A percentile compares a stretch with the other conserved stretches of the same genome.
Conservation (phyloP, 2,888 invertebrate genomes). For the Magallana nippona region DNA sequence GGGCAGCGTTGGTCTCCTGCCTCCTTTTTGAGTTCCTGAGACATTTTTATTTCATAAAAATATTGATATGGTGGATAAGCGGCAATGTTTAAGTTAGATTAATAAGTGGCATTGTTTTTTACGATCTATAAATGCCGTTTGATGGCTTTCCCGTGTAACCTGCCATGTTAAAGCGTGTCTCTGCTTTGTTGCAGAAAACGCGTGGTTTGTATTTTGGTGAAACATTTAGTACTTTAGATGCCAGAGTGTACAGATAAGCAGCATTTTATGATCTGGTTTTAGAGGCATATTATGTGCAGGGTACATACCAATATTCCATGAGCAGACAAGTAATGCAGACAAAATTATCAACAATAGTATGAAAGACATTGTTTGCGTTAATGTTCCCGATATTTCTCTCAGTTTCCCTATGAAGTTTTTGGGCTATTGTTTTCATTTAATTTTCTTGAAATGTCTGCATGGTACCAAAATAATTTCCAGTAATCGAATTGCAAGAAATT, state of each 20-base stretch:
- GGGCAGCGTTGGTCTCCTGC: neutral
- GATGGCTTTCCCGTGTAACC: conserved; percentile 13
- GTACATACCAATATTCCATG: neutral
- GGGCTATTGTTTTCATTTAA: conserved; percentile 31
- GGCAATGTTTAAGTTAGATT: neutral
- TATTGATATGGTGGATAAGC: conserved; percentile 9
- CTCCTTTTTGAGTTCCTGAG: conserved; percentile 16
- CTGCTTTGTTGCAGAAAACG: neutral
- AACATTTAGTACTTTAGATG: conserved; percentile 17
- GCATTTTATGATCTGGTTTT: conserved; percentile 18
- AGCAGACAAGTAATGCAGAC: neutral
- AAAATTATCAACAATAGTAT: neutral
- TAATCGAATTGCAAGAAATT: conserved; percentile 30
- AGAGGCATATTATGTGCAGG: neutral
- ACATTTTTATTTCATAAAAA: conserved; percentile 32
- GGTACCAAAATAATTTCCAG: conserved; percentile 22
- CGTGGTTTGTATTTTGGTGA: neutral
- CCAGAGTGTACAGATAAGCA: conserved; percentile 20
- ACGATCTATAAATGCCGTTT: conserved; percentile 20
- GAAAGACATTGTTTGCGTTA: neutral
- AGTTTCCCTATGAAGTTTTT: conserved; percentile 8
- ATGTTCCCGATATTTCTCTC: neutral
- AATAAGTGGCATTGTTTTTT: conserved; percentile 10
- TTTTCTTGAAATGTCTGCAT: conserved; percentile 31
- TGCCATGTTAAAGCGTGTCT: neutral